Evolutionary conservation across 2,888 invertebrate genomes (phyloP).

Genomic region (Trilocha varians): DNA sequence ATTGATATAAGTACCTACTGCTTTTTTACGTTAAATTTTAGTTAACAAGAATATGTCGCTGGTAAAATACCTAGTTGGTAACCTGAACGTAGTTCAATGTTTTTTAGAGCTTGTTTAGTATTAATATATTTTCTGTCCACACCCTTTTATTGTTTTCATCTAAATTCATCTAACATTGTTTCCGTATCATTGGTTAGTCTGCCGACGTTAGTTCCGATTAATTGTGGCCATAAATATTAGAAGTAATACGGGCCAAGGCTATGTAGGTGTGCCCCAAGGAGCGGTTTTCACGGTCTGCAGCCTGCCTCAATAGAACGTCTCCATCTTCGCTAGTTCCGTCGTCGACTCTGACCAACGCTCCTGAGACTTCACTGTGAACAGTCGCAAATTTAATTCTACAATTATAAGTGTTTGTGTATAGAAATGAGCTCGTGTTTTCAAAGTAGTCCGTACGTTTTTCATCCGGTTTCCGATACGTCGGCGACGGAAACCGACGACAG

Average conservation of each 20-base stretch:
- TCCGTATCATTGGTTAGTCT: conserved; percentile 27
- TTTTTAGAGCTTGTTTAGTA: too few relatives aligned
- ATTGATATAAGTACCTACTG: too few relatives aligned
- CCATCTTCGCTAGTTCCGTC: conserved; percentile 42
- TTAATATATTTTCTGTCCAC: conserved; percentile 1
- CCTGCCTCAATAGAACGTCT: conserved; percentile 32
- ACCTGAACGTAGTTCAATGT: too few relatives aligned
- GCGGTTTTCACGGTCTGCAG: conserved; percentile 46
- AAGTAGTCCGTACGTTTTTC: conserved; percentile 55
- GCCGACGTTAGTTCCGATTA: conserved; percentile 25
- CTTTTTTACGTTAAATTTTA: too few relatives aligned
- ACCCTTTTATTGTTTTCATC: conserved; percentile 8
- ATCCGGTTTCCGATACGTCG: conserved; percentile 60
- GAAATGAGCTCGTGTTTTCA: conserved; percentile 60
- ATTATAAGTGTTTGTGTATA: conserved; percentile 7
- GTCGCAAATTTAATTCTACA: conserved; percentile 21
- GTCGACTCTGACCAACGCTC: conserved; percentile 42
- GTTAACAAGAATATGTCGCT: too few relatives aligned
- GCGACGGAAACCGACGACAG: conserved; percentile 64
- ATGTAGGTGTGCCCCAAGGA: conserved; percentile 43
- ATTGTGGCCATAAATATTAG: conserved; percentile 24
- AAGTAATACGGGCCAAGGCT: conserved; percentile 52
- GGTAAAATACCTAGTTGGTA: too few relatives aligned
- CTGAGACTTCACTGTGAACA: conserved; percentile 34
- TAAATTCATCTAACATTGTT: conserved; percentile 14